Base-by-base conservation (phyloP, 2,797 vertebrate genomes). In the Telmatherina bonti region DNA sequence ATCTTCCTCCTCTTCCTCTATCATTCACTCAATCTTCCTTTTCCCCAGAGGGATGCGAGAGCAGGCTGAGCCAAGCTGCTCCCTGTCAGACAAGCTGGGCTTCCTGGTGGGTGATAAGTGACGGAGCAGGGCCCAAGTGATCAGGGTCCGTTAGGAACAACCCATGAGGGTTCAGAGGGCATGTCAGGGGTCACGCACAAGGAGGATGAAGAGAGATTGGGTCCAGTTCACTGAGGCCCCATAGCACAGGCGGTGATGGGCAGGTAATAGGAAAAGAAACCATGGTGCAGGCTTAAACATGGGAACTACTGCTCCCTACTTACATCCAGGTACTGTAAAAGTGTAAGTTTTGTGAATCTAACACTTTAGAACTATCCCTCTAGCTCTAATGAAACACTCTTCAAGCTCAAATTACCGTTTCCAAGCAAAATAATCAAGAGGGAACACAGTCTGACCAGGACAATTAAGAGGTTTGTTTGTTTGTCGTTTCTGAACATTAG, bases 61-160 rank as follows among this genome's bases (percentile, higher is more conserved):
- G 67, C 30, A 0, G 56, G 62, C 69, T 38, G 16, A 49, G 26
- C 70, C 74, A 62, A 70, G 80, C 83, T 77, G 77, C 72, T 76
- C 47, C 1, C 68, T 72, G 79, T 85, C 47, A 59, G 74, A 85
- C 83, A 81, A 78, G 26, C 72, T 1, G 69, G 64, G 84, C 72
- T 89, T 91, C 90, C 92, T 74, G 90, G 59, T 72, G 89, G 86
- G 91, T 90, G 89, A 92, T 92, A 92, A 92, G 90, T 91, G 87
- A 93, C 41, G 62, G 81, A 81, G 79, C 78, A 67, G 79, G 55
- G 82, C 49, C 76, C 18, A 55, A 79, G 82, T 78, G 84, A 82
- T 83, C 74, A 43, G 83, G 64, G 81, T 89, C 85, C 26, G 5
- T n/a, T 6, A 79, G 85, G 89, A 81, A 76, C 76, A 78, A 64